These are phyloP conservation scores for Lepidonotus clava DNA, from an alignment of 2,888 invertebrate species.

Conservation along the genomic window DNA sequence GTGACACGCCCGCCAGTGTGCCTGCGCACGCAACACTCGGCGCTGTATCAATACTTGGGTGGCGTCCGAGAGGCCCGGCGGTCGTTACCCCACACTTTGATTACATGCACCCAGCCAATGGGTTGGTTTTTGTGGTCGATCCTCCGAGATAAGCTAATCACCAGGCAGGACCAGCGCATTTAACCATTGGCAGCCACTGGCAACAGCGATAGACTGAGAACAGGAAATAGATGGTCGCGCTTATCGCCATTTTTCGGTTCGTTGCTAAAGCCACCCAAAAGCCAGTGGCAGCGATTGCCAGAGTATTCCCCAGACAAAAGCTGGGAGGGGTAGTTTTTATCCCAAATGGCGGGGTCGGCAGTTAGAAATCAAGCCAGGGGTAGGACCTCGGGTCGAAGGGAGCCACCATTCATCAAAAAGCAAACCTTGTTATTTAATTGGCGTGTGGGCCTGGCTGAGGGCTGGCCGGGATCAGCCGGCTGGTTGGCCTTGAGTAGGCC, in stretches of 20 bases:
- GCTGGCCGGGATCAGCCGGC: background rate
- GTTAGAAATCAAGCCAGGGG: too few relatives aligned
- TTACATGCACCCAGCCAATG: background rate
- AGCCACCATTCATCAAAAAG: conserved; percentile 14
- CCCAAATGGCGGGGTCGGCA: too few relatives aligned
- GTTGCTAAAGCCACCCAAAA: background rate
- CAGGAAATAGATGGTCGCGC: background rate
- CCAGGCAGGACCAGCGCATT: background rate
- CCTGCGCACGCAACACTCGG: background rate
- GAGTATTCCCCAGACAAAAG: background rate
- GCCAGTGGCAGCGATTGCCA: background rate
- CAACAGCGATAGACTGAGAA: background rate
- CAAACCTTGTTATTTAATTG: conserved; percentile 11
- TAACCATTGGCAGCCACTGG: background rate
- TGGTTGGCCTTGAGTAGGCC: background rate
- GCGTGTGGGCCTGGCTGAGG: background rate
- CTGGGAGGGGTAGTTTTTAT: too few relatives aligned
- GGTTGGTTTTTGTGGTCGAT: too few relatives aligned
- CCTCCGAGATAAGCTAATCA: background rate
- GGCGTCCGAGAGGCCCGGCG: background rate
- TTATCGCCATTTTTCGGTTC: background rate
- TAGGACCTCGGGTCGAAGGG: too few relatives aligned
- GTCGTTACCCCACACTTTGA: background rate
- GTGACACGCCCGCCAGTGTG: conserved; percentile 3
- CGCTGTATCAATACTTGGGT: background rate